Percentiles rank a stretch among this genome's conserved stretches.
Evolutionary conservation across 2,113 vertebrate species (phyloP).

Genomic region (Aegotheles bennettii): DNA sequence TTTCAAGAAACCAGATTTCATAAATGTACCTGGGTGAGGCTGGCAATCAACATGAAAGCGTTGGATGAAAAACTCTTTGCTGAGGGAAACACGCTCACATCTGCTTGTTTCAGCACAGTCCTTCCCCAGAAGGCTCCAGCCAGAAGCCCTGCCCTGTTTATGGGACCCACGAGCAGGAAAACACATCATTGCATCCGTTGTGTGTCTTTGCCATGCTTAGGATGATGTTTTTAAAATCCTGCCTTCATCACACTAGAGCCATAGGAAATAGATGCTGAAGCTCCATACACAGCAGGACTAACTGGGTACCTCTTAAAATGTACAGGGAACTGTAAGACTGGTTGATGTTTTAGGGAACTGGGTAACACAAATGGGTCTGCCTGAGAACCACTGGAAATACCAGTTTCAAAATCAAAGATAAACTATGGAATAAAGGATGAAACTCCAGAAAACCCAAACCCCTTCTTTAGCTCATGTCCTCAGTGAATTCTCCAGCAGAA

Average conservation of each 20-base stretch:
- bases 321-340: no score
- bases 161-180: not conserved
- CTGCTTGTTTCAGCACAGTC: conserved; percentile 15
- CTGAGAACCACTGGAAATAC: not conserved
- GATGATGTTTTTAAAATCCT: not conserved
- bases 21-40: not conserved
- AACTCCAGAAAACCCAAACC: not conserved
- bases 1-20: not conserved
- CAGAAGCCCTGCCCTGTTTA: conserved; percentile 30
- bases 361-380: not conserved
- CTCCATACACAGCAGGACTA: not conserved
- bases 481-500: not conserved
- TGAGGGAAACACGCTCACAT: not conserved
- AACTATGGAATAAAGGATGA: not conserved
- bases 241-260: not conserved
- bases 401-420: not conserved
- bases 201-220: not conserved
- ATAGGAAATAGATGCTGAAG: not conserved
- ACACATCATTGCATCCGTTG: not conserved
- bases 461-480: not conserved
- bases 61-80: not conserved
- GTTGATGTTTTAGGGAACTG: not conserved
- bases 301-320: not conserved
- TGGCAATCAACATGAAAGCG: not conserved
- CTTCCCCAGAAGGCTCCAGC: conserved; percentile 31